Evolutionary conservation across 2,113 vertebrate species (phyloP).

Genomic region (Falcunculus frontatus): DNA sequence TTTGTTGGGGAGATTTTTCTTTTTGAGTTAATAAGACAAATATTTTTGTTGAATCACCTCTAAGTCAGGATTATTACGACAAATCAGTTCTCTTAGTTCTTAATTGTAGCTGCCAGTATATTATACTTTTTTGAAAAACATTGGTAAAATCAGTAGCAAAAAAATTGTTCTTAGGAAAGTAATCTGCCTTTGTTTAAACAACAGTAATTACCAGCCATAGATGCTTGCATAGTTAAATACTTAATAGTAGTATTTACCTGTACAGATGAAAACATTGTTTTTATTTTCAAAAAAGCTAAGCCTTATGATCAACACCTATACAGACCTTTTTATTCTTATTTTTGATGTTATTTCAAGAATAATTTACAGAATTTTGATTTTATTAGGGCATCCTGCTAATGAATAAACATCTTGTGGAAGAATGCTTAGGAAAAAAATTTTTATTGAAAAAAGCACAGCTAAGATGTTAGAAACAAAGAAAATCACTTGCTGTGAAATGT

Average conservation of each 20-base stretch:
- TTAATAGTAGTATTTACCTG: neutral
- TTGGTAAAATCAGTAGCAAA: neutral
- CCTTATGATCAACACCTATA: neutral
- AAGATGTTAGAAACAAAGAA: neutral
- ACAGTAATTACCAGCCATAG: neutral
- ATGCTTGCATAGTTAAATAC: neutral
- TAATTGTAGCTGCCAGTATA: neutral
- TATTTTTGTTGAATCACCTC: slow-evolving; percentile 2
- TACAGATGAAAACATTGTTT: neutral
- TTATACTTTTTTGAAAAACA: neutral
- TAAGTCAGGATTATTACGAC: neutral
- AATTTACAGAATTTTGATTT: neutral
- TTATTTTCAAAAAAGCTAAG: neutral
- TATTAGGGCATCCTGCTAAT: neutral
- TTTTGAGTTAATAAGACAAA: slow-evolving; percentile 6
- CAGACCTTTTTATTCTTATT: neutral
- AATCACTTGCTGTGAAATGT: neutral
- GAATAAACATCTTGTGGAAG: neutral
- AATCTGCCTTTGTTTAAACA: slow-evolving; percentile 32
- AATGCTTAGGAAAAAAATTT: neutral
- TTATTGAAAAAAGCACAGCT: neutral
- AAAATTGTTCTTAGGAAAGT: neutral
- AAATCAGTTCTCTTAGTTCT: neutral
- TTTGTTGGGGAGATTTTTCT: neutral
- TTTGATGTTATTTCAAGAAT: neutral